Evolutionary conservation across 1,140 invertebrate species (phyloP).

Genomic region (Parapsyche elsis): DNA sequence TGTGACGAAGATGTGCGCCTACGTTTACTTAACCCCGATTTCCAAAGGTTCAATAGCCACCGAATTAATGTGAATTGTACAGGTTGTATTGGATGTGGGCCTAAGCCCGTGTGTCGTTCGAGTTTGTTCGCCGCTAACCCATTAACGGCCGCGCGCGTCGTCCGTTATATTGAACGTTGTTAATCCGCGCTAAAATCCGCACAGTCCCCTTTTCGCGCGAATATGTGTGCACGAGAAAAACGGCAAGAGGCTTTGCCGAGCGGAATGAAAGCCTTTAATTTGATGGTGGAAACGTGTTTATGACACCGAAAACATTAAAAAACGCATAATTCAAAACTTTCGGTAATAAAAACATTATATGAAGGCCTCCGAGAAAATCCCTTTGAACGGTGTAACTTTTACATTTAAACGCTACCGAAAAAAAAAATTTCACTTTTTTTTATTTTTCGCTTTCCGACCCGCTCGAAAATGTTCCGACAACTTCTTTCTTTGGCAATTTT

Average conservation of each 20-base stretch:
- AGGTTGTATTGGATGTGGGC: not conserved
- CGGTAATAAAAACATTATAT: constrained; percentile 42
- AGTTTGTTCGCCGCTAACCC: not conserved
- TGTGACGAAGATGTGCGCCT: not conserved
- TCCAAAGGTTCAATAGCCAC: not conserved
- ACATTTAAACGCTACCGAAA: constrained; percentile 16
- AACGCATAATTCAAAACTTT: constrained; percentile 41
- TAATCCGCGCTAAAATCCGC: not conserved
- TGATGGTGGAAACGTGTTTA: constrained; percentile 43
- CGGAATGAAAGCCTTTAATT: constrained; percentile 40
- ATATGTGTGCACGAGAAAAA: not conserved
- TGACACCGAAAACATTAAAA: constrained; percentile 43
- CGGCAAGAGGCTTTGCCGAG: not conserved
- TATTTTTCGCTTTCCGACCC: not conserved
- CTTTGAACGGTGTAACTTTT: constrained; percentile 38
- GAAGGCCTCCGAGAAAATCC: constrained; percentile 33
- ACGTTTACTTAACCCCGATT: constrained; percentile 2
- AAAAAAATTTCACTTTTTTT: not conserved
- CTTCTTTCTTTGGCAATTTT: no score
- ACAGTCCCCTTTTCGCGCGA: not conserved
- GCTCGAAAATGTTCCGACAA: no score
- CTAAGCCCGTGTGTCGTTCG: not conserved
- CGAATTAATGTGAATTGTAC: not conserved
- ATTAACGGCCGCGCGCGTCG: not conserved
- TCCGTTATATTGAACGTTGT: not conserved